Evolutionary conservation across 2,888 invertebrate genomes (phyloP).

Genomic region (Colostygia pectinataria): DNA sequence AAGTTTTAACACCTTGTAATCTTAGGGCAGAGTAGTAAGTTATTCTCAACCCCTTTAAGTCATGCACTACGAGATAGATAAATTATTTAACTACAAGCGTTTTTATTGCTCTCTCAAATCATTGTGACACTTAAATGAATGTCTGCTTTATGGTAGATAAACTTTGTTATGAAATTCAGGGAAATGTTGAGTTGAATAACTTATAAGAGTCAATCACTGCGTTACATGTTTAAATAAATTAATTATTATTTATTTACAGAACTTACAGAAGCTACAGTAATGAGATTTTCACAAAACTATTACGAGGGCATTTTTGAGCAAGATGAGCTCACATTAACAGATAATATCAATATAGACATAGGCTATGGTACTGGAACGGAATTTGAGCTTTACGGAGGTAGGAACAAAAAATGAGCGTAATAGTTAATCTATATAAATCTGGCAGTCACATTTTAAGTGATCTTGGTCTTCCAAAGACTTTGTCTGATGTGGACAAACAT

Average conservation of each 20-base stretch:
- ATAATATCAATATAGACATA: slow-evolving; percentile 47
- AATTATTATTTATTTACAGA: slow-evolving; percentile 43
- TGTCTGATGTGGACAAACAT: too few species aligned
- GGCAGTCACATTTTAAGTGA: background rate
- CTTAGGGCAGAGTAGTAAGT: too few species aligned
- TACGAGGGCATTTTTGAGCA: slow-evolving; percentile 52
- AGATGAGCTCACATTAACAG: slow-evolving; percentile 38
- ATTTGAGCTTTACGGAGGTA: slow-evolving; percentile 57
- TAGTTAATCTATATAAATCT: too few species aligned
- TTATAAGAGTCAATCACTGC: too few species aligned
- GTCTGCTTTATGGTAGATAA: slow-evolving; percentile 13
- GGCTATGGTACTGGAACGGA: slow-evolving; percentile 49
- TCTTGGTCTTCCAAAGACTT: too few species aligned
- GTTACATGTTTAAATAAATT: background rate
- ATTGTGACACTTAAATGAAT: slow-evolving; percentile 18
- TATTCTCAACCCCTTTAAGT: too few species aligned
- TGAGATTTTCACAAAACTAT: slow-evolving; percentile 54
- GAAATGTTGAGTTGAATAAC: background rate
- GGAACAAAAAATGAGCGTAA: too few species aligned
- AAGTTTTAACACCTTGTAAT: too few species aligned
- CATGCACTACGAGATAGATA: background rate
- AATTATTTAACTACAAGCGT: slow-evolving; percentile 16
- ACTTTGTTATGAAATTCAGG: slow-evolving; percentile 10
- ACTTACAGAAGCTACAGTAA: slow-evolving; percentile 48
- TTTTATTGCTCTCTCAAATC: slow-evolving; percentile 23